A percentile compares a stretch with the other conserved stretches of the same genome.
Conservation (phyloP, 2,113 vertebrate genomes). For the Sylvilagus bachmani region DNA sequence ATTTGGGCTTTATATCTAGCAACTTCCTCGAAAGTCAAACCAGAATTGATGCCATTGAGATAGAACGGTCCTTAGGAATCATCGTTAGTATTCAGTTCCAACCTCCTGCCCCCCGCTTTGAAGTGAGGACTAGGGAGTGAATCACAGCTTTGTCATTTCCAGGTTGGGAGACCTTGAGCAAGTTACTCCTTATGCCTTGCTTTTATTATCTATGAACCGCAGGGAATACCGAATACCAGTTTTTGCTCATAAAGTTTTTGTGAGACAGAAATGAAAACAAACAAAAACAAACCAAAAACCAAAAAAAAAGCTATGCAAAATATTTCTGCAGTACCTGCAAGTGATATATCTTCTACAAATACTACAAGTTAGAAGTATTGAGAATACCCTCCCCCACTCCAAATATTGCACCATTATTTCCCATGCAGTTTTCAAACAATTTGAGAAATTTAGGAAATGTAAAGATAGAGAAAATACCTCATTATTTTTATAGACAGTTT, state of each 20-base stretch:
- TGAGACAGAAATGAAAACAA: not conserved
- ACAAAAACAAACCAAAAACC: too few species aligned
- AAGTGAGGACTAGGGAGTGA: not conserved
- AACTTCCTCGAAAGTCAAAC: slow-evolving; percentile 40
- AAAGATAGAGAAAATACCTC: not conserved
- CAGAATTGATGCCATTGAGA: slow-evolving; percentile 37
- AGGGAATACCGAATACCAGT: not conserved
- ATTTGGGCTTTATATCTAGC: not conserved
- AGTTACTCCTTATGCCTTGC: slow-evolving; percentile 40
- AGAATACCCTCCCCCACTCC: not conserved
- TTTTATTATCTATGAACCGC: slow-evolving; percentile 45
- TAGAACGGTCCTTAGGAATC: slow-evolving; percentile 21
- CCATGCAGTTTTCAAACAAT: not conserved
- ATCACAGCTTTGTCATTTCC: slow-evolving; percentile 4
- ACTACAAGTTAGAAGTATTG: not conserved
- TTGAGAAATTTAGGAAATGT: slow-evolving; percentile 14
- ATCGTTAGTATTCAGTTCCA: slow-evolving; percentile 19
- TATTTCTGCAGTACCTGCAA: not conserved
- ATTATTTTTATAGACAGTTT: not conserved
- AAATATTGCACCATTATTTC: not conserved
- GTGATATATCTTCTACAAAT: not conserved
- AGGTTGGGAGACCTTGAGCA: slow-evolving; percentile 39
- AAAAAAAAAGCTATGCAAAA: not conserved
- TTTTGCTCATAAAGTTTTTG: slow-evolving; percentile 29
- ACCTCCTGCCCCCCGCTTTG: not conserved